phyloP scores from a whole-genome alignment of 1,140 invertebrate genomes.

The Mactra quadrangularis region DNA sequence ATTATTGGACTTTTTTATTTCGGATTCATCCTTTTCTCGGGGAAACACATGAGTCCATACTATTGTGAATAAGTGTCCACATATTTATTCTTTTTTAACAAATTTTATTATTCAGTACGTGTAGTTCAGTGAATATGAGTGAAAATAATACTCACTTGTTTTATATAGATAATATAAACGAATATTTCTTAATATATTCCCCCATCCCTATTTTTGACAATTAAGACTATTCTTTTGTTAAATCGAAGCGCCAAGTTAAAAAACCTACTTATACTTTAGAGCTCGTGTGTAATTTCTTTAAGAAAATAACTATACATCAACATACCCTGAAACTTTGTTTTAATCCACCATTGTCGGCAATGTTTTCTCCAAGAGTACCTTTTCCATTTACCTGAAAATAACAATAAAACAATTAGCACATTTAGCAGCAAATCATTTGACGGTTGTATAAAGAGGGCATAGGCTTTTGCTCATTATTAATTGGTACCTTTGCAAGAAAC shows the following conservation, averaged over 20 bases:
- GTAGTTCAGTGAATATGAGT: no score
- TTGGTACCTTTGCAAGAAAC: neutral
- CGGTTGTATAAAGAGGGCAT: neutral
- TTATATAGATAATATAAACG: neutral
- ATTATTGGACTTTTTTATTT: no score
- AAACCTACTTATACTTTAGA: no score
- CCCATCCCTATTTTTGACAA: neutral
- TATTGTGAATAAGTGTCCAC: no score
- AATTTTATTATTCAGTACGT: no score
- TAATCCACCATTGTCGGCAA: constrained; percentile 89
- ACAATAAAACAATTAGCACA: constrained; percentile 7
- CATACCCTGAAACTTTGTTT: constrained; percentile 86
- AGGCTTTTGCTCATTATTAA: neutral
- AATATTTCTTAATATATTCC: neutral
- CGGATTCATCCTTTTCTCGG: no score
- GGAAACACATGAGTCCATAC: no score
- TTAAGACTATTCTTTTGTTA: no score
- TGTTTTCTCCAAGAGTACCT: constrained; percentile 88
- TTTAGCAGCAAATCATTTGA: neutral
- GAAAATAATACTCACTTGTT: neutral
- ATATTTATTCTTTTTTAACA: no score
- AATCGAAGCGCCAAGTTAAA: no score
- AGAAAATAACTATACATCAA: no score
- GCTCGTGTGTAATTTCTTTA: no score
- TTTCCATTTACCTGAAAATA: constrained; percentile 87